A percentile compares a stretch with the other conserved stretches of the same genome.
These are phyloP conservation scores for Willowsia nigromaculata DNA, from an alignment of 2,888 invertebrate species.

Conservation along the genomic window DNA sequence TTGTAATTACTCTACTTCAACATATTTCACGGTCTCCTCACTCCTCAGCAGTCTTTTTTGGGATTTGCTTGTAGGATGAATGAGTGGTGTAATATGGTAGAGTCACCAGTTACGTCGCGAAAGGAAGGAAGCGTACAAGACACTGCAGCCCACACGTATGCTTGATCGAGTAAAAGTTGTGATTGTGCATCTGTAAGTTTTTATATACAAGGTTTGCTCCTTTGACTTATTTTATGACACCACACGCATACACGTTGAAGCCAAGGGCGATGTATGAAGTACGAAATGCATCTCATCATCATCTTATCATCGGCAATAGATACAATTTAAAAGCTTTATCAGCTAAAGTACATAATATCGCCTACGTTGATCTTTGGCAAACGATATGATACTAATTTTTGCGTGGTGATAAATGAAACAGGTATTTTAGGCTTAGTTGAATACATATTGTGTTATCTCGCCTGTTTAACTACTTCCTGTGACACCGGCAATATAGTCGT, in stretches of 20 bases:
- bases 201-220: background rate
- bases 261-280: constrained; percentile 27
- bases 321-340: background rate
- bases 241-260: background rate
- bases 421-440: background rate
- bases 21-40: constrained; percentile 32
- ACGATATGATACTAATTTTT: background rate
- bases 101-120: background rate
- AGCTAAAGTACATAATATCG: background rate
- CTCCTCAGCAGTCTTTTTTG: background rate
- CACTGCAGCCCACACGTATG: constrained; percentile 21
- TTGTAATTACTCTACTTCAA: constrained; percentile 56
- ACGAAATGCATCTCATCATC: constrained; percentile 31
- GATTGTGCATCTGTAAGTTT: background rate
- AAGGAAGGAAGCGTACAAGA: background rate
- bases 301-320: background rate
- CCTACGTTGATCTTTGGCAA: constrained; percentile 62
- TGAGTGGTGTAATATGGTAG: background rate
- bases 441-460: background rate
- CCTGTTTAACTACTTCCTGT: background rate
- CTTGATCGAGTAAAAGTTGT: constrained; percentile 18
- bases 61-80: background rate
- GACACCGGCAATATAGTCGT: background rate
- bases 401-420: background rate
- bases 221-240: constrained; percentile 13